Conservation (phyloP, 2,888 invertebrate genomes). For the Therioaphis trifolii region DNA sequence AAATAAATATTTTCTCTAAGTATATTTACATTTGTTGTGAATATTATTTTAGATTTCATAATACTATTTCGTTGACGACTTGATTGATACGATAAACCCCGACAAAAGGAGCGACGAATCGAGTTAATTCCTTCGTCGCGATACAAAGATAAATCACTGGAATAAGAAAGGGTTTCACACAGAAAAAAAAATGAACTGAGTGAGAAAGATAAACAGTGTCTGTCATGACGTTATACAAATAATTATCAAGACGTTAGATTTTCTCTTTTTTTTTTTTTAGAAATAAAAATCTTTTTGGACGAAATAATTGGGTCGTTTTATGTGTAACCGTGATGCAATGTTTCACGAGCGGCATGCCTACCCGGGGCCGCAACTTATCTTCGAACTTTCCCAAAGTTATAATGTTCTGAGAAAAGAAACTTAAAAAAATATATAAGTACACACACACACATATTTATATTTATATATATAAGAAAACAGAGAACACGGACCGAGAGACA, state of each 20-base stretch:
- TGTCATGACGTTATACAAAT: constrained; percentile 24
- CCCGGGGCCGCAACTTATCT: constrained; percentile 48
- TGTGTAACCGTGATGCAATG: constrained; percentile 1
- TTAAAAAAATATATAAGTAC: constrained; percentile 31
- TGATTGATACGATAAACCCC: too few species aligned
- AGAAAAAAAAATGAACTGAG: background rate
- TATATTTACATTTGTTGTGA: too few species aligned
- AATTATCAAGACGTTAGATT: constrained; percentile 32
- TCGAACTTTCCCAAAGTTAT: constrained; percentile 60
- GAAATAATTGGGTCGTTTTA: background rate
- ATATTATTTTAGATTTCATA: too few species aligned
- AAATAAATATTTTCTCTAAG: too few species aligned
- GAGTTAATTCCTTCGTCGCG: background rate
- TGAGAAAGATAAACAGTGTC: background rate
- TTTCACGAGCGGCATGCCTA: background rate
- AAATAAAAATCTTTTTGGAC: background rate
- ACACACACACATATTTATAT: background rate
- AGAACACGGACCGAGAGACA: constrained; percentile 41
- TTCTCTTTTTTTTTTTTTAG: background rate
- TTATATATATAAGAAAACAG: background rate
- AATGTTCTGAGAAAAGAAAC: constrained; percentile 44
- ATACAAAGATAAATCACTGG: background rate
- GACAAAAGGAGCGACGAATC: background rate
- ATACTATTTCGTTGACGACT: too few species aligned
- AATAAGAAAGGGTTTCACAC: background rate